Evolutionary conservation across 1,140 invertebrate species (phyloP).

Genomic region (Drosophila bipectinata): DNA sequence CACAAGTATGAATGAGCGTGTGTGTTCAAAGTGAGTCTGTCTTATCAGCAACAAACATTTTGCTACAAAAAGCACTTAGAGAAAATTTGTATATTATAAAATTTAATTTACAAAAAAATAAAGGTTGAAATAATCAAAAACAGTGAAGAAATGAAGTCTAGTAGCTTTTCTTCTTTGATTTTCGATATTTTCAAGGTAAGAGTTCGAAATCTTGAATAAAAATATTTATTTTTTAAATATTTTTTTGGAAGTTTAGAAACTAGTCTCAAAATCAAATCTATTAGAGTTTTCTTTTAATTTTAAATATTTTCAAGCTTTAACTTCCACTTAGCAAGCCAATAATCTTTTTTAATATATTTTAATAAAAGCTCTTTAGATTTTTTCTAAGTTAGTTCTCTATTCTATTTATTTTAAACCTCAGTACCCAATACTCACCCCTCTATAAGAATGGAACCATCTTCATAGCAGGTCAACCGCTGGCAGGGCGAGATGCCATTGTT

Average conservation of each 20-base stretch:
- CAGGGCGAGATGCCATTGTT: constrained; percentile 74
- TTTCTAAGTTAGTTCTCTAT: background rate
- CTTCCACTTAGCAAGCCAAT: too few species aligned
- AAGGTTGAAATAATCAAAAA: background rate
- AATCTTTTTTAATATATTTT: too few species aligned
- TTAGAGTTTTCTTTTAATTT: too few species aligned
- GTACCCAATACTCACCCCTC: constrained; percentile 68
- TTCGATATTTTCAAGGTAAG: too few species aligned
- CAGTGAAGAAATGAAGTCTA: background rate
- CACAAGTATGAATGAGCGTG: constrained; percentile 3
- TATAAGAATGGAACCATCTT: constrained; percentile 73
- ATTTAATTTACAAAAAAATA: too few species aligned
- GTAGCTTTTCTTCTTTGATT: too few species aligned
- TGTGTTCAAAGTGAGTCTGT: background rate
- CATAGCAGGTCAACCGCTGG: constrained; percentile 71
- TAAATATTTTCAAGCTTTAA: too few species aligned
- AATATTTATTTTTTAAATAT: too few species aligned
- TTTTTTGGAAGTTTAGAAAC: too few species aligned
- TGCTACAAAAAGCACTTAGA: constrained; percentile 3
- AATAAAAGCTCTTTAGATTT: too few species aligned
- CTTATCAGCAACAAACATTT: constrained; percentile 59
- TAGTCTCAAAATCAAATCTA: too few species aligned
- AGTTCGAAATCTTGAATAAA: too few species aligned
- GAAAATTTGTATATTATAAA: background rate
- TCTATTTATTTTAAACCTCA: background rate